Percentiles rank a stretch among this genome's conserved stretches.
Conservation (phyloP, 1,140 invertebrate species). For the Sinonovacula constricta region DNA sequence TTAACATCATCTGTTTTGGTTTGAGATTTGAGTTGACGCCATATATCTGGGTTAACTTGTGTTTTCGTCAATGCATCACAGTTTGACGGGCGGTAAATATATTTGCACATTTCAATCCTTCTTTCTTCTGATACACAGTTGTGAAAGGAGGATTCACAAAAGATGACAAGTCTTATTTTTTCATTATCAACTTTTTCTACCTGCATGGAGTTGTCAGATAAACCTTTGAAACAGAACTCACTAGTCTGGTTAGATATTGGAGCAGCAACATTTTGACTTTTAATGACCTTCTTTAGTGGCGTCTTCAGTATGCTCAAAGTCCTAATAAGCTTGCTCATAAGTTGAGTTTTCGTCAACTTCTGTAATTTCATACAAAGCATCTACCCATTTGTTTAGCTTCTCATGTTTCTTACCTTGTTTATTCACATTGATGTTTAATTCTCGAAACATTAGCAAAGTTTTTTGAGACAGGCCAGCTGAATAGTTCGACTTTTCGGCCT, state of each 20-base stretch:
- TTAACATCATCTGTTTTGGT: slow-evolving; percentile 13
- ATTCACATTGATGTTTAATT: too few relatives aligned
- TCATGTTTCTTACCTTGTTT: too few relatives aligned
- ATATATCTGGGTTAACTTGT: background rate
- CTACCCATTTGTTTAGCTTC: too few relatives aligned
- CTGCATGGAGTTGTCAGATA: background rate
- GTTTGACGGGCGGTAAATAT: background rate
- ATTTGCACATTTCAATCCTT: background rate
- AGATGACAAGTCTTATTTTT: background rate
- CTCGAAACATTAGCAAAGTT: too few relatives aligned
- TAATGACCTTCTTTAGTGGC: too few relatives aligned
- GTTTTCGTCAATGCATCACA: background rate
- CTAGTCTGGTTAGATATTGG: background rate
- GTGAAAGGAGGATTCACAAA: background rate
- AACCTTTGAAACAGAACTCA: background rate
- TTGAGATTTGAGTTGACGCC: slow-evolving; percentile 1
- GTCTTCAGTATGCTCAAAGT: too few relatives aligned
- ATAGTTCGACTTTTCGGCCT: too few relatives aligned
- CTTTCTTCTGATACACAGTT: background rate
- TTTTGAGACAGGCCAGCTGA: too few relatives aligned
- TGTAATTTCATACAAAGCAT: too few relatives aligned
- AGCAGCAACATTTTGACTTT: too few relatives aligned
- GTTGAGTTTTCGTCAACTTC: too few relatives aligned
- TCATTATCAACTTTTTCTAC: slow-evolving; percentile 7
- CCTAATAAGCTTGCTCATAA: too few relatives aligned